Evolutionary conservation across 1,140 invertebrate genomes (phyloP), one percentile per base, ranked within the genome.

Genomic region (Samia ricini): DNA sequence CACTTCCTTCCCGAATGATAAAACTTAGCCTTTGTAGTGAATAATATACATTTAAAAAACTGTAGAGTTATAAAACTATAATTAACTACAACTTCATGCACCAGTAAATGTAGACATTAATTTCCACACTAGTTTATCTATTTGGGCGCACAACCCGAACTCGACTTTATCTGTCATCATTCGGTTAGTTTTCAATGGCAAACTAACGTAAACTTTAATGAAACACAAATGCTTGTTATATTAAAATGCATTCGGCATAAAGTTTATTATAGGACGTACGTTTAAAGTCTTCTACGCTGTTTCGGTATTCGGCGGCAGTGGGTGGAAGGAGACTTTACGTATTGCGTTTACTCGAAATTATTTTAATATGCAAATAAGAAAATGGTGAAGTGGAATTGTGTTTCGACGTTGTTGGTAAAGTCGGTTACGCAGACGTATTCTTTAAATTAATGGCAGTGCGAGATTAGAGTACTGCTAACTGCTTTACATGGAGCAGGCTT

Each of bases 321-420:
- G 72, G 72, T 77, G 66, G 78, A 75, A 85, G 74, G 76, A 77
- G 73, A 81, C 81, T 81, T 76, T 81, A 81, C 79, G 82, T 89
- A 88, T 82, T 87, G 81, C 79, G 87, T 82, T 89, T 78, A 83
- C 79, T 87, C 73, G 81, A 88, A 90, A 88, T 88, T 89, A 89
- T 88, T 90, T 88, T 90, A 88, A 90, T 90, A 88, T 90, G 85
- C 87, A 88, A 90, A 90, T 90, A 88, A 87, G 85, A 88, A 88
- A 82, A 88, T 88, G n/a, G 87, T 87, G 83, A 85, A 86, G 77
- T 75, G 78, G 84, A 83, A 90, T 88, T 88, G 83, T 87, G 76
- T 89, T 86, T 80, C 79, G 81, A 80, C 77, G 80, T 79, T 81
- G 83, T 83, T 75, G 72, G 78, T 77, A 72, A 74, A 82, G 78